Conservation (phyloP, 2,888 invertebrate genomes). For the Phengaris arion region DNA sequence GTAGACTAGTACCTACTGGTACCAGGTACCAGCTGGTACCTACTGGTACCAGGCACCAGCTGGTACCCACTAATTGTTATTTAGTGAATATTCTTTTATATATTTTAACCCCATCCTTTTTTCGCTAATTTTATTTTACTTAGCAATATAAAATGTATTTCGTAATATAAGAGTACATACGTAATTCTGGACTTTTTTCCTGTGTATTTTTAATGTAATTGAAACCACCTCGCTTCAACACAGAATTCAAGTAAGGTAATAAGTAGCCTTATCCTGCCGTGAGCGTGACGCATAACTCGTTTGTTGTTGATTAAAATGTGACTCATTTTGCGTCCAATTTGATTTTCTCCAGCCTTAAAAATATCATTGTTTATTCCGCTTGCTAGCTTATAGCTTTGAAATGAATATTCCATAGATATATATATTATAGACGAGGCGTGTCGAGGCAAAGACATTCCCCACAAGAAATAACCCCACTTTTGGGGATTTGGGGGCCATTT, state of each 20-base stretch:
- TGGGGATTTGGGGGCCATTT: too few relatives aligned
- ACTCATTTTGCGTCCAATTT: constrained; percentile 5
- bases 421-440: too few relatives aligned
- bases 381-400: background rate
- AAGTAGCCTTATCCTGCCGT: background rate
- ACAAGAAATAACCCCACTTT: too few relatives aligned
- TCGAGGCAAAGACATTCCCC: too few relatives aligned
- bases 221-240: constrained; percentile 4
- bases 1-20: too few relatives aligned
- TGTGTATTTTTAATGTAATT: background rate
- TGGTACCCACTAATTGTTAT: too few relatives aligned
- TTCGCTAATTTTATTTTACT: too few relatives aligned
- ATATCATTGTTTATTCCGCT: background rate
- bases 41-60: too few relatives aligned
- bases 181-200: background rate
- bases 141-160: too few relatives aligned
- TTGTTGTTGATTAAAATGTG: constrained; percentile 13
- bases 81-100: background rate
- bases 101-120: background rate
- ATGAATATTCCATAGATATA: background rate
- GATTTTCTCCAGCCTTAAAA: constrained; percentile 17
- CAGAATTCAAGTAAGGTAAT: constrained; percentile 5
- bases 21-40: too few relatives aligned
- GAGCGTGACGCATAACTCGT: constrained; percentile 16
- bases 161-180: too few relatives aligned